Evolutionary conservation across 2,888 invertebrate species (phyloP).

Genomic region (Ormyrus labotus): DNA sequence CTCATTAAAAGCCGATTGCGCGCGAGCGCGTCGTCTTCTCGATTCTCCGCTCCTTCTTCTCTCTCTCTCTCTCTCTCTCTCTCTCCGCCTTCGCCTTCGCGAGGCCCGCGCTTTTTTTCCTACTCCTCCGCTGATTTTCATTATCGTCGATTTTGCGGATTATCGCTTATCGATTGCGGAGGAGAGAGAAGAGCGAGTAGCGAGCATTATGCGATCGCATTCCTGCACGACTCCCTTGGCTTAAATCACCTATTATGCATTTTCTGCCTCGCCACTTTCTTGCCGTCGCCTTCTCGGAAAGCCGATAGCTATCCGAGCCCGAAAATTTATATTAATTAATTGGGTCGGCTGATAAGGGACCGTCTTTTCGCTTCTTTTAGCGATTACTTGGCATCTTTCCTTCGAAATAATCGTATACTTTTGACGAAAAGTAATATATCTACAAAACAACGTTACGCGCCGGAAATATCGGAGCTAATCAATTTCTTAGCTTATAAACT

Average conservation of each 20-base stretch:
- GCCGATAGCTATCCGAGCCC: background rate
- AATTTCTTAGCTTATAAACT: too few species aligned
- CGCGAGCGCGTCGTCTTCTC: background rate
- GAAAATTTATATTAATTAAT: too few species aligned
- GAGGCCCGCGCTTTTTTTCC: background rate
- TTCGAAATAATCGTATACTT: too few species aligned
- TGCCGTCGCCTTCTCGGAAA: background rate
- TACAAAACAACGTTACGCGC: too few species aligned
- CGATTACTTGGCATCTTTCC: too few species aligned
- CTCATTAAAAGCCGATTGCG: constrained; percentile 41
- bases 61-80: background rate
- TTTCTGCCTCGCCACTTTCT: constrained; percentile 7
- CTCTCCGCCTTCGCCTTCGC: too few species aligned
- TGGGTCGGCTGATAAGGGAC: too few species aligned
- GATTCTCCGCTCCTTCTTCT: background rate
- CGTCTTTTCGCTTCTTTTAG: too few species aligned
- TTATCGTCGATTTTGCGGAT: constrained; percentile 47
- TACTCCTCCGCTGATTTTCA: constrained; percentile 28
- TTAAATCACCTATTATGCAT: constrained; percentile 31
- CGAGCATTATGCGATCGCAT: constrained; percentile 24
- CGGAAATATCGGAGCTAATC: too few species aligned
- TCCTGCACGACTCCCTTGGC: constrained; percentile 15
- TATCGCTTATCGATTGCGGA: constrained; percentile 46
- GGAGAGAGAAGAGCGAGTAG: background rate
- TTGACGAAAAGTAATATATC: too few species aligned